phyloP scores from a whole-genome alignment of 2,113 vertebrate species.

The Damaliscus lunatus region DNA sequence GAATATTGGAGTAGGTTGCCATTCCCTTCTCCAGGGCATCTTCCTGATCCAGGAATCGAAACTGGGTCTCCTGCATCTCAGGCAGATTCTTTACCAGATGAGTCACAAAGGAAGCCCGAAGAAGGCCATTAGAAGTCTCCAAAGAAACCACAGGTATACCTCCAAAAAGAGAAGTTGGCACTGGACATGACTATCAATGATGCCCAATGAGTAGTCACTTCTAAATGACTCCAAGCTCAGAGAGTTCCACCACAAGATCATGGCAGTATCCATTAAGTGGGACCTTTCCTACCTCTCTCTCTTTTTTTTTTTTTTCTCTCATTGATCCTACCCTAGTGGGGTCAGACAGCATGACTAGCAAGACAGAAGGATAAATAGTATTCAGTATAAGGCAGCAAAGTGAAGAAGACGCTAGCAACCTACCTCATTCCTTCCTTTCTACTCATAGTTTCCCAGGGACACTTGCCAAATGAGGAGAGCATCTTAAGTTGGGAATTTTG shows the following conservation, averaged over 20 bases:
- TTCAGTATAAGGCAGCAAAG: neutral
- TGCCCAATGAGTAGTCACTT: neutral
- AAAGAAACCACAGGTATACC: neutral
- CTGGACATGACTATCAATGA: neutral
- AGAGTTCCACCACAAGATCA: neutral
- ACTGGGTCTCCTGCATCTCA: neutral
- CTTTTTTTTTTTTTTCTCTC: neutral
- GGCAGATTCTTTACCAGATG: neutral
- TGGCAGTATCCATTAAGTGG: neutral
- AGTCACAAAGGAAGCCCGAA: fast-evolving
- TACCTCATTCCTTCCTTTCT: neutral
- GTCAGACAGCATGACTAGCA: neutral
- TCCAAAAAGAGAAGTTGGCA: neutral
- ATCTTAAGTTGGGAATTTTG: neutral
- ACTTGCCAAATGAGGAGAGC: neutral
- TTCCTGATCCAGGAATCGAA: neutral
- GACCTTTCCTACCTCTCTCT: neutral
- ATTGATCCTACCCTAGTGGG: neutral
- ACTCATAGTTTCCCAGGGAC: neutral
- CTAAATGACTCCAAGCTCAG: neutral
- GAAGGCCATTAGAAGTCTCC: neutral
- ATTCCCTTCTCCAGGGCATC: neutral
- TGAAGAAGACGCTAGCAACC: neutral
- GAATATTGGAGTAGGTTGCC: neutral
- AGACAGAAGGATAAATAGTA: neutral